phyloP scores from a whole-genome alignment of 2,113 vertebrate species.

The Corythaeola cristata region DNA sequence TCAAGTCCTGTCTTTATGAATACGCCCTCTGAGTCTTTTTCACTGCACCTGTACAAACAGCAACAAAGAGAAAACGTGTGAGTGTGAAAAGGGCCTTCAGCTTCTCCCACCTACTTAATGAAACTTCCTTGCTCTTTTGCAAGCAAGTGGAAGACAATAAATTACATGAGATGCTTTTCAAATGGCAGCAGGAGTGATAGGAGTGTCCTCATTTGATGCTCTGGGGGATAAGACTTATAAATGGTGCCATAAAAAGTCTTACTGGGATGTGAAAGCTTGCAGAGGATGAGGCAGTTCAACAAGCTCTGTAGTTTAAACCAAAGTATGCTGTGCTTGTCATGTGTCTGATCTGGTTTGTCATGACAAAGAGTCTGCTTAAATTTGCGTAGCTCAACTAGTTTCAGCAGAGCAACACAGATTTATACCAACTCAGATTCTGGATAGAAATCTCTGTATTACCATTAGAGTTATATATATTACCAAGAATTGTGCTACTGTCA shows the following conservation, averaged over 20 bases:
- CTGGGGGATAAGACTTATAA: conserved; percentile 28
- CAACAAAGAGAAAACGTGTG: conserved; percentile 67
- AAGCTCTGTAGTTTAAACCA: conserved; percentile 7
- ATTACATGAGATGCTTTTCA: conserved; percentile 26
- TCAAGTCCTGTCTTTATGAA: conserved; percentile 48
- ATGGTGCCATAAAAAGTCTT: conserved; percentile 60
- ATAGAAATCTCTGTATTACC: background rate
- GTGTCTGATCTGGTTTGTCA: background rate
- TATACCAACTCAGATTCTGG: background rate
- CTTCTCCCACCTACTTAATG: conserved; percentile 68
- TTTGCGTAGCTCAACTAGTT: background rate
- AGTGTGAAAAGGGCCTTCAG: conserved; percentile 52
- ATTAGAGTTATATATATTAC: background rate
- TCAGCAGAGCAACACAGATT: background rate
- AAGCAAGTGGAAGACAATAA: conserved; percentile 73
- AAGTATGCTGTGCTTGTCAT: background rate
- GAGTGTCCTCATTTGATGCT: conserved; percentile 43
- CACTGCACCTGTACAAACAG: conserved; percentile 74
- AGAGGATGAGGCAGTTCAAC: conserved; percentile 4
- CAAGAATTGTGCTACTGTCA: background rate
- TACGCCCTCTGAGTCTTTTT: conserved; percentile 35
- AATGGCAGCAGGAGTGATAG: conserved; percentile 42
- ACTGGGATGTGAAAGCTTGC: background rate
- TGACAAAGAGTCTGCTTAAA: background rate
- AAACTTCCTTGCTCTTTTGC: conserved; percentile 55